Conservation (phyloP, 2,888 invertebrate genomes). For the Sicus ferrugineus region DNA sequence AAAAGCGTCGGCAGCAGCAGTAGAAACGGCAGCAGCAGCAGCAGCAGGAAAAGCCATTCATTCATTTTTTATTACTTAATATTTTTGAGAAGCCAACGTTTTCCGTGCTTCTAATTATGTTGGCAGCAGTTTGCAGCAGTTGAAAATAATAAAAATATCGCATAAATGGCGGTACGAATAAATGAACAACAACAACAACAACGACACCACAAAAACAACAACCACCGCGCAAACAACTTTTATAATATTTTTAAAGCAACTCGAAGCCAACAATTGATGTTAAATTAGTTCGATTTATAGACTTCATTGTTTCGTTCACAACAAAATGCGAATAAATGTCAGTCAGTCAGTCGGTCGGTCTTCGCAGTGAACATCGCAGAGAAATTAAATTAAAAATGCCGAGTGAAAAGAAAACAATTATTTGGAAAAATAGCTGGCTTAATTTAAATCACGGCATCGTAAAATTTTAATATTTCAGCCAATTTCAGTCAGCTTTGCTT, state of each 20-base stretch:
- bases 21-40: background rate
- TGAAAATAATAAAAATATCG: background rate
- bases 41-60: background rate
- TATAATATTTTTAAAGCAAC: background rate
- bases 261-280: too few species aligned
- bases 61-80: constrained; percentile 16
- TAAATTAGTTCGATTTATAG: too few species aligned
- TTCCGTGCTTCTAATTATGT: background rate
- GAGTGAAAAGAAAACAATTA: too few species aligned
- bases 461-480: background rate
- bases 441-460: background rate
- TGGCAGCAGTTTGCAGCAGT: too few species aligned
- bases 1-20: background rate
- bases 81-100: background rate
- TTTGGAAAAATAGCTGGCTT: too few species aligned
- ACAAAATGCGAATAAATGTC: too few species aligned
- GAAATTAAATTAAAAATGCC: too few species aligned
- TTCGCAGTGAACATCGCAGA: too few species aligned
- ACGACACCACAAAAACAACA: too few species aligned
- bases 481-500: background rate
- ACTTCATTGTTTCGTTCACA: too few species aligned
- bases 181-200: too few species aligned
- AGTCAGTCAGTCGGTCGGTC: too few species aligned
- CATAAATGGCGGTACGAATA: background rate
- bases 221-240: background rate